Evolutionary conservation across 2,888 invertebrate species (phyloP).

Genomic region (Sisyra terminalis): DNA sequence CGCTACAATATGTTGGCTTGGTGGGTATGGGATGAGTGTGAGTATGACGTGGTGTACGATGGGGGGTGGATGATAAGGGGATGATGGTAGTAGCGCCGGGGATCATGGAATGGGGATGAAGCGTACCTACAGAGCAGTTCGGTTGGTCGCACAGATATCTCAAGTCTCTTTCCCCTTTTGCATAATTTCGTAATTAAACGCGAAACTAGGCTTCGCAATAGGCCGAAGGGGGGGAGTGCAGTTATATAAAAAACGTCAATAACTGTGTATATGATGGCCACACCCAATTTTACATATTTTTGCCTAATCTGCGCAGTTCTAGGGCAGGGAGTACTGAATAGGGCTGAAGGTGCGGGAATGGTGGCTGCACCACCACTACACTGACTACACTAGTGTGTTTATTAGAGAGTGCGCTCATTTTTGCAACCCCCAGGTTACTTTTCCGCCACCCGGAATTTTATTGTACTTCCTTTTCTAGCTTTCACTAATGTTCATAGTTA

Average conservation of each 20-base stretch:
- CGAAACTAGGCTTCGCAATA: constrained; percentile 9
- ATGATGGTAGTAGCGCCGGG: not conserved
- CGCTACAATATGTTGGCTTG: too few relatives aligned
- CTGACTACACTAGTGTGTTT: constrained; percentile 6
- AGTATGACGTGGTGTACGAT: too few relatives aligned
- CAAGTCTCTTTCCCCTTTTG: constrained; percentile 4
- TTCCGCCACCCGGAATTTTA: constrained; percentile 5
- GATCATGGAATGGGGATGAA: not conserved
- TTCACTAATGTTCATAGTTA: constrained; percentile 5
- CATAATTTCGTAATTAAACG: constrained; percentile 10
- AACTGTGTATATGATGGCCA: constrained; percentile 9
- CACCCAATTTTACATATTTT: constrained; percentile 10
- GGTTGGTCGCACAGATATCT: too few relatives aligned
- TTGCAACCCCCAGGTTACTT: constrained; percentile 2
- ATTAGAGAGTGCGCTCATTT: constrained; percentile 9
- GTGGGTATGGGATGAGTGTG: too few relatives aligned
- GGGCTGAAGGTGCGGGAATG: not conserved
- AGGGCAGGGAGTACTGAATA: constrained; percentile 4
- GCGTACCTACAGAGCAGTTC: not conserved
- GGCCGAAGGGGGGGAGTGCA: constrained; percentile 2
- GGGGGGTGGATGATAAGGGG: too few relatives aligned
- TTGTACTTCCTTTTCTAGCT: constrained; percentile 8
- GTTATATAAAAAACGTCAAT: constrained; percentile 10
- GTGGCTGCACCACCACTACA: constrained; percentile 3
- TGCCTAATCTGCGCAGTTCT: constrained; percentile 9